Base-by-base conservation (phyloP, 2,888 invertebrate species). In the Cryptophagus acutangulus region DNA sequence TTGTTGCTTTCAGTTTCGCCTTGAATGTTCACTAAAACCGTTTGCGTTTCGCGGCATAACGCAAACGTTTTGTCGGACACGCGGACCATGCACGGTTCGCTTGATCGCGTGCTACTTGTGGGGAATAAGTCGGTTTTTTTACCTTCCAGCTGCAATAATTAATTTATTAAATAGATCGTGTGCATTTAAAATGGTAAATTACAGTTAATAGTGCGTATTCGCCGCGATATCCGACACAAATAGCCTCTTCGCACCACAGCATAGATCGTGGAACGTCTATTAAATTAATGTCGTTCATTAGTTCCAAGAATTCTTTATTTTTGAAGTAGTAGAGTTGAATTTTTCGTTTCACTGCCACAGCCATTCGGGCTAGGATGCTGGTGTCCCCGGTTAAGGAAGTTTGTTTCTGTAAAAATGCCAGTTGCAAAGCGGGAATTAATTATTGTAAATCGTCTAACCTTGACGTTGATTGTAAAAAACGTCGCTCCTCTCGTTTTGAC, bases 251-350 rank as follows among this genome's bases (percentile, higher is more conserved):
- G 40, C 86, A 84, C 90, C 89, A 92, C 1, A 82, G 78, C 61
- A 93, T 74, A 0, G 84, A 79, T 59, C 81, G 82, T 0, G 92
- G 91, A 12, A 84, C 76, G 68, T 93, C 91, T 24, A 81, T 81
- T 29, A 91, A 71, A 38, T 78, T 80, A 48, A 92, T 82, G 58
- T 89, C 86, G 51, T 79, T 76, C 29, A 81, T 71, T 48, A 84
- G 74, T 46, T 83, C 77, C 46, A 83, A 75, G 59, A 93, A 91
- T 53, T 82, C 79, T 58, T 87, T 81, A 58, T 85, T 82, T 65
- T 92, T 93, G 78, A 92, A 93, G 62, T 84, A 89, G 67, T 86
- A 95, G 10, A 95, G 70, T 62, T 92, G 87, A 5, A 93, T 71
- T 67, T 84, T 86, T 56, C 87, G 76, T 62, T 87, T 83, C 0